Percentiles rank a stretch among this genome's conserved stretches.
Conservation (phyloP, 2,888 invertebrate genomes). For the Oxytorus armatus region DNA sequence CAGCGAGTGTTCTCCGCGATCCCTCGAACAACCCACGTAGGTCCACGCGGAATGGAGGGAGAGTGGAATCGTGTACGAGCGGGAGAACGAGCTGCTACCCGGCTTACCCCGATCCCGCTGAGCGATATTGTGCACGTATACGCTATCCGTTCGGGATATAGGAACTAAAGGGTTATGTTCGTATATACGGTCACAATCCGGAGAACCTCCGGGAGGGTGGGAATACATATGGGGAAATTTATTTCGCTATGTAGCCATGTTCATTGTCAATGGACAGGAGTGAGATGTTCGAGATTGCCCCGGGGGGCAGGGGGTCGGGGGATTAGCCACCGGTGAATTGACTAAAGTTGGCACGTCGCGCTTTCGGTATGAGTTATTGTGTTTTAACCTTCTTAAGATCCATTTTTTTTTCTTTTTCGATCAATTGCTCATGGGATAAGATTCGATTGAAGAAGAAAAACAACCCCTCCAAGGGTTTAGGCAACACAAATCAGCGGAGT, state of each 20-base stretch:
- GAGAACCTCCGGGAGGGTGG: constrained; percentile 18
- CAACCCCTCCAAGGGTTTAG: neutral
- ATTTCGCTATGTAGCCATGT: constrained; percentile 31
- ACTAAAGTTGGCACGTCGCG: constrained; percentile 21
- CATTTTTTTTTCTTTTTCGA: neutral
- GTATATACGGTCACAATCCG: neutral
- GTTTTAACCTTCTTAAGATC: neutral
- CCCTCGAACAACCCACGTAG: constrained; percentile 27
- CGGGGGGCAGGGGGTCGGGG: constrained; percentile 1
- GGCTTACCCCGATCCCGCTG: constrained; percentile 79
- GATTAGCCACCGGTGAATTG: constrained; percentile 19
- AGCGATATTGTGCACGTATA: constrained; percentile 71
- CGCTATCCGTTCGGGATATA: constrained; percentile 37
- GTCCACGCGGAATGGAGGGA: neutral
- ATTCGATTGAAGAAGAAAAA: neutral
- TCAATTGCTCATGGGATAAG: neutral
- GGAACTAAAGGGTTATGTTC: constrained; percentile 12
- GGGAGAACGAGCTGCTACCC: constrained; percentile 78
- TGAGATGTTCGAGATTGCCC: constrained; percentile 33
- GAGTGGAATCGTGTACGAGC: constrained; percentile 47
- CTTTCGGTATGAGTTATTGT: constrained; percentile 1
- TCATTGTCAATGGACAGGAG: constrained; percentile 22
- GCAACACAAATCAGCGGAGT: neutral
- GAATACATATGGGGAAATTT: constrained; percentile 48
- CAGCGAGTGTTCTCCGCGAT: constrained; percentile 64